Evolutionary conservation across 64 coral and sea anemone genomes (phyloP).

Genomic region (Exaiptasia diaphana): DNA sequence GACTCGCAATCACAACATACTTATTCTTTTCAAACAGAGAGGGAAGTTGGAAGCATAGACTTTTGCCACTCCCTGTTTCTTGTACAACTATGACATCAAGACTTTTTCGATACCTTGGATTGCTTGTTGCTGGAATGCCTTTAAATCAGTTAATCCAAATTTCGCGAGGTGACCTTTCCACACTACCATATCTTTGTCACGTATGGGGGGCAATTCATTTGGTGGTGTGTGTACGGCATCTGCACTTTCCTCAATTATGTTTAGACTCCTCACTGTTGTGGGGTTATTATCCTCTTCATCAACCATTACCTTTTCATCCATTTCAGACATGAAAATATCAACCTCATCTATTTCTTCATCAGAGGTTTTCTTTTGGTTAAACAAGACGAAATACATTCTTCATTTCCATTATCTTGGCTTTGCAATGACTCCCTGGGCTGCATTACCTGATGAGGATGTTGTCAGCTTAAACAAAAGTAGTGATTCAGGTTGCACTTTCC

Average conservation of each 20-base stretch:
- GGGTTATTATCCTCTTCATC: too few species aligned
- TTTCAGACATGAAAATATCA: too few species aligned
- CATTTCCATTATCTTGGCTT: neutral
- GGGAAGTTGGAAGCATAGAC: constrained; percentile 44
- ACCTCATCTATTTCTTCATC: too few species aligned
- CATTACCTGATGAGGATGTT: neutral
- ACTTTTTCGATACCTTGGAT: constrained; percentile 26
- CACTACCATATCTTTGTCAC: neutral
- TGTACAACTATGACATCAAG: constrained; percentile 28
- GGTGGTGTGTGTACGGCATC: too few species aligned
- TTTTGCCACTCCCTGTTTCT: constrained; percentile 46
- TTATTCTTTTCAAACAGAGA: constrained; percentile 37
- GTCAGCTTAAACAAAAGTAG: neutral
- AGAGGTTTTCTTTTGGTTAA: too few species aligned
- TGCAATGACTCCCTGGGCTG: neutral
- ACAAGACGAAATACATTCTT: too few species aligned
- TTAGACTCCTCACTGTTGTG: too few species aligned
- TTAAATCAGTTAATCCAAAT: constrained; percentile 30
- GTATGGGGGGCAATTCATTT: neutral
- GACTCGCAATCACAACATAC: neutral
- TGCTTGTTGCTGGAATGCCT: constrained; percentile 43
- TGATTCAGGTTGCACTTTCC: neutral
- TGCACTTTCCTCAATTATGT: too few species aligned
- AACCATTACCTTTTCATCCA: too few species aligned
- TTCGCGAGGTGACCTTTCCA: constrained; percentile 51